These are phyloP conservation scores for Liopterus haemorrhoidalis DNA, from an alignment of 2,888 invertebrate genomes.

Conservation along the genomic window DNA sequence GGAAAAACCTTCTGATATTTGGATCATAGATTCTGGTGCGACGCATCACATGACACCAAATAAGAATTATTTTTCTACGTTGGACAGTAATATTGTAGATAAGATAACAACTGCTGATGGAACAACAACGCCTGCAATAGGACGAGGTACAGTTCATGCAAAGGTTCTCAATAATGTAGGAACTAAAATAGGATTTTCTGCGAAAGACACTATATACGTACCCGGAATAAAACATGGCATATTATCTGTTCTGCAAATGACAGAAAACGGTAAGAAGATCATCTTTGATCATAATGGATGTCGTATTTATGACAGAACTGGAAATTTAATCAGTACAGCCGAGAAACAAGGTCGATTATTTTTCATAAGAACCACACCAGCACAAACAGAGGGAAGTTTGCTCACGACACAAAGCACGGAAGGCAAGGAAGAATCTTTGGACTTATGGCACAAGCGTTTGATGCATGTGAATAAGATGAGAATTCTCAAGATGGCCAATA, in stretches of 20 bases:
- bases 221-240: neutral
- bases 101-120: conserved; percentile 2
- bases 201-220: conserved; percentile 5
- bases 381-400: no score
- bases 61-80: conserved; percentile 4
- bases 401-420: no score
- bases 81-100: neutral
- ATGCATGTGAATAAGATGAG: no score
- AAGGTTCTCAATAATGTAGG: neutral
- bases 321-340: neutral
- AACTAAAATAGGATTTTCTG: neutral
- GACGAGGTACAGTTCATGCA: conserved; percentile 4
- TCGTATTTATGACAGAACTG: neutral
- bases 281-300: conserved; percentile 4
- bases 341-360: neutral
- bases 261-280: no score
- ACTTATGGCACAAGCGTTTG: no score
- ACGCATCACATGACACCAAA: conserved; percentile 13
- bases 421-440: no score
- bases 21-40: conserved; percentile 12
- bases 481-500: no score
- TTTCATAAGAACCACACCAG: no score
- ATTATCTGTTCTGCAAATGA: neutral
- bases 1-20: no score
- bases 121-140: neutral